Conservation (phyloP, 2,888 invertebrate genomes). For the Hofmannophila pseudospretella region DNA sequence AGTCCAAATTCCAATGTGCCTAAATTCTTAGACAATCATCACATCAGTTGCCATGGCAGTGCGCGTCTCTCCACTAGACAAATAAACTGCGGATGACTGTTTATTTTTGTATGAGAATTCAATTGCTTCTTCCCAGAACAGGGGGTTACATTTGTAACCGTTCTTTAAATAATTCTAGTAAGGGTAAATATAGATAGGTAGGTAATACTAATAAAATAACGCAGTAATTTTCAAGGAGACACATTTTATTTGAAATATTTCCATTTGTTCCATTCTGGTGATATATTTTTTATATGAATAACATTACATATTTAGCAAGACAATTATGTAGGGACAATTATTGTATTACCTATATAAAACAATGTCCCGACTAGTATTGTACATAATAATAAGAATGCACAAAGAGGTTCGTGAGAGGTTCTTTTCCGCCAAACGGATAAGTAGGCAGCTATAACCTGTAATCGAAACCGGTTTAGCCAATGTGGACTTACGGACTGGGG, state of each 20-base stretch:
- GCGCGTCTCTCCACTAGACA: constrained; percentile 59
- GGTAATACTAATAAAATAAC: no score
- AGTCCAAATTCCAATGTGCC: constrained; percentile 35
- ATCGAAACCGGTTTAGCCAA: constrained; percentile 73
- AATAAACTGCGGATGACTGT: constrained; percentile 64
- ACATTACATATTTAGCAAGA: no score
- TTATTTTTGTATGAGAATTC: constrained; percentile 65
- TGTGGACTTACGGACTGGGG: constrained; percentile 68
- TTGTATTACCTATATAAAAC: no score
- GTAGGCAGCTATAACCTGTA: constrained; percentile 74
- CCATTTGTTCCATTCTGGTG: no score
- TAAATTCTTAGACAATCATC: constrained; percentile 59
- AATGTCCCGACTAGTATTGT: constrained; percentile 5
- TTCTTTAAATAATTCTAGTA: constrained; percentile 48
- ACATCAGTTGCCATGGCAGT: constrained; percentile 47
- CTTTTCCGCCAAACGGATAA: constrained; percentile 74
- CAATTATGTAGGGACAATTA: background rate
- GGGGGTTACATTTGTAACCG: constrained; percentile 59
- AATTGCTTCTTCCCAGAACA: constrained; percentile 65
- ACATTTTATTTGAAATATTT: no score
- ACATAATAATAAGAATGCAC: constrained; percentile 38
- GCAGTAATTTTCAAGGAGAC: no score
- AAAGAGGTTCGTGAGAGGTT: constrained; percentile 53
- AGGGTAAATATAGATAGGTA: constrained; percentile 17
- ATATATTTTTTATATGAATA: no score